phyloP scores from a whole-genome alignment of 2,797 vertebrate genomes.

The Sebastes itinus region DNA sequence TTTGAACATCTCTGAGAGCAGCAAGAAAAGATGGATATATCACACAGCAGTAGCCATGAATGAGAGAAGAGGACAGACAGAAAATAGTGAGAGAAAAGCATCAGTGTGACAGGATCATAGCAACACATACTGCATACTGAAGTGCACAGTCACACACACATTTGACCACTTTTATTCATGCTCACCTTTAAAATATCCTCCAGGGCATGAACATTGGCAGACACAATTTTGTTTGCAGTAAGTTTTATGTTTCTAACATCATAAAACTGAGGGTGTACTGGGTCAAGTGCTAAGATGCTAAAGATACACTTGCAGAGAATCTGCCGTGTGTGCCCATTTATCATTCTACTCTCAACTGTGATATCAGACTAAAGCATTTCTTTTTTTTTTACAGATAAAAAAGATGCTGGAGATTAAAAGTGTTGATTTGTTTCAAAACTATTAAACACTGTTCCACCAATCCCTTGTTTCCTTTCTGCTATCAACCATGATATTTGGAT shows the following conservation, averaged over 20 bases:
- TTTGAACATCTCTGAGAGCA: constrained; percentile 20
- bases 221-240: neutral
- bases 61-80: neutral
- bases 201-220: neutral
- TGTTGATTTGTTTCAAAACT: neutral
- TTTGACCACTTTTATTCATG: constrained; percentile 2
- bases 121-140: neutral
- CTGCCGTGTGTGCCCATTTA: neutral
- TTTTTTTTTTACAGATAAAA: neutral
- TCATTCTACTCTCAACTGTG: neutral
- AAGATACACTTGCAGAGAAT: neutral
- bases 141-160: neutral
- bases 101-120: constrained; percentile 1
- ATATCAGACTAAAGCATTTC: neutral
- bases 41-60: neutral
- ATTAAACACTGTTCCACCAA: neutral
- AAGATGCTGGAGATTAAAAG: neutral
- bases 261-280: neutral
- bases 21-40: constrained; percentile 20
- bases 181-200: neutral
- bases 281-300: neutral
- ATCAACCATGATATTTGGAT: neutral
- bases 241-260: neutral
- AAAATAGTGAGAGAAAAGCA: neutral
- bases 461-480: neutral